These are phyloP conservation scores for Tretioscincus oriximinensis DNA, from an alignment of 2,113 vertebrate genomes.

Conservation along the genomic window DNA sequence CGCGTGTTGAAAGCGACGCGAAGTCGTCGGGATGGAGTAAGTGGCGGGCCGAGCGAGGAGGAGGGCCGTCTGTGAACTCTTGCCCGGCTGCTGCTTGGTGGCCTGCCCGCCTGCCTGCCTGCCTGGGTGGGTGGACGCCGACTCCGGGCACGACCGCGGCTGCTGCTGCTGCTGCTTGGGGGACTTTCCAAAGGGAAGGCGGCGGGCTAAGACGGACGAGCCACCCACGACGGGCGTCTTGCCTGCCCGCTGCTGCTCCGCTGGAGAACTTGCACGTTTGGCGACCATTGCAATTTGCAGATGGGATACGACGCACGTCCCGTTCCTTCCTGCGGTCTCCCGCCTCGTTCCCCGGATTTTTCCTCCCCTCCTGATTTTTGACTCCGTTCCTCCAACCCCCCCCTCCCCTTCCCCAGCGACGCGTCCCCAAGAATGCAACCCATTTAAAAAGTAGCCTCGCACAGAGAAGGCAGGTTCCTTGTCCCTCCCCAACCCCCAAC, in stretches of 20 bases:
- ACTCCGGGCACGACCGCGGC: neutral
- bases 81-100: neutral
- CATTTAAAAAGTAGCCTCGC: neutral
- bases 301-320: conserved; percentile 13
- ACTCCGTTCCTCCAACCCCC: too few relatives aligned
- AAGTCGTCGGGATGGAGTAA: conserved; percentile 59
- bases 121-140: conserved; percentile 33
- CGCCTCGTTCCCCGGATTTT: too few relatives aligned
- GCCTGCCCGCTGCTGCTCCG: neutral
- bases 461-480: neutral
- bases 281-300: conserved; percentile 37
- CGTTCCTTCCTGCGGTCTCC: neutral
- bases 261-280: neutral
- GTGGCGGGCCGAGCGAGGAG: conserved; percentile 8
- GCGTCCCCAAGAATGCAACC: neutral
- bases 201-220: too few relatives aligned
- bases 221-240: neutral
- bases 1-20: conserved; percentile 52
- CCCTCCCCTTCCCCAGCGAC: too few relatives aligned
- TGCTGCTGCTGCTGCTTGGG: conserved; percentile 20
- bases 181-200: conserved; percentile 8
- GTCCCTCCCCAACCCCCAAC: neutral
- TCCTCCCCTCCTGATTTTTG: neutral
- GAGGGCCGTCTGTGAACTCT: neutral
- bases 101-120: neutral